These are phyloP conservation scores for Drosophila tripunctata DNA, from an alignment of 2,888 invertebrate genomes.

Conservation along the genomic window DNA sequence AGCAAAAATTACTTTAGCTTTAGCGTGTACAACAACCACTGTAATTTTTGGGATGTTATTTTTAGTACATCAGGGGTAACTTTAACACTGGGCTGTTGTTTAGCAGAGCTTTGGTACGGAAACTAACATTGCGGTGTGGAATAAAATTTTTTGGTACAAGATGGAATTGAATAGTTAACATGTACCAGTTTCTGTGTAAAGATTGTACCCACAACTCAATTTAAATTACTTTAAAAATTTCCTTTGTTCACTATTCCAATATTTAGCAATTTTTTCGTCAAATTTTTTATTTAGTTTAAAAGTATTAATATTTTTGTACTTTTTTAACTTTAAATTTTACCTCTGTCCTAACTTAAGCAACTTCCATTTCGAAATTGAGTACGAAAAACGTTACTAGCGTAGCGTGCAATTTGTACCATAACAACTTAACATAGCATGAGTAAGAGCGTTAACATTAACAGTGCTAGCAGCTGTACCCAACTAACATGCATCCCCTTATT, in stretches of 20 bases:
- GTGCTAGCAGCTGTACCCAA: not conserved
- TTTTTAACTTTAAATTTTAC: no score
- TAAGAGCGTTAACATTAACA: not conserved
- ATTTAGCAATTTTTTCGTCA: no score
- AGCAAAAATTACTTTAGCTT: no score
- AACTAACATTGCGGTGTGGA: not conserved
- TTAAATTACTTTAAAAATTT: no score
- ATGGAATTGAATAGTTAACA: not conserved
- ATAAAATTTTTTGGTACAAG: not conserved
- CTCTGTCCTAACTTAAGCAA: no score
- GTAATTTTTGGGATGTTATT: conserved; percentile 13
- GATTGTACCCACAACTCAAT: no score
- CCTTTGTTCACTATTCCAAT: no score
- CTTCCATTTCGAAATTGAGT: no score
- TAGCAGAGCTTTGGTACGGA: not conserved
- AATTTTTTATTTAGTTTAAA: no score
- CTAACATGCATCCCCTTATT: conserved; percentile 9
- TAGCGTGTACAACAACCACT: conserved; percentile 11
- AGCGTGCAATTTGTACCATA: not conserved
- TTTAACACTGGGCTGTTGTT: not conserved
- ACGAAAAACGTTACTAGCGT: no score
- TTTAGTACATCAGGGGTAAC: conserved; percentile 23
- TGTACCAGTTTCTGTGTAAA: no score
- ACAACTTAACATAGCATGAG: not conserved
- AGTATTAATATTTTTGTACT: no score